Conservation (phyloP, 2,113 vertebrate genomes). For the Bombycilla garrulus region DNA sequence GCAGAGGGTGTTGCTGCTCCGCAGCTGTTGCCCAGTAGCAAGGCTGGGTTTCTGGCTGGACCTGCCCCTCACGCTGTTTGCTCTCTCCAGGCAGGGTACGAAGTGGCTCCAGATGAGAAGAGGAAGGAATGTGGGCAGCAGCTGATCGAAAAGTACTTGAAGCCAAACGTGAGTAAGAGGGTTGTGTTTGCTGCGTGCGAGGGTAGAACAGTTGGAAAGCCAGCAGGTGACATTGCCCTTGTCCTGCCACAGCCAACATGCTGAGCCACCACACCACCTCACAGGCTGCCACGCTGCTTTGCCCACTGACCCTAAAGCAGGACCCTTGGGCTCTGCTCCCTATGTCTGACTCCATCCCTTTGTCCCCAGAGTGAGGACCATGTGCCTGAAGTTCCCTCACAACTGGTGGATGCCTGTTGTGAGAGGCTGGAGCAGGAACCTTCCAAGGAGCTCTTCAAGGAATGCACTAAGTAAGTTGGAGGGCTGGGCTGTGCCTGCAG, state of each 20-base stretch:
- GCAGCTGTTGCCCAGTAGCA: background rate
- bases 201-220: background rate
- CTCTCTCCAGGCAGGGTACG: conserved; percentile 86
- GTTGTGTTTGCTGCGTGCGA: background rate
- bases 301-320: background rate
- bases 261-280: background rate
- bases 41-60: background rate
- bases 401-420: conserved; percentile 82
- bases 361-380: conserved; percentile 84
- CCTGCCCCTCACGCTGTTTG: background rate
- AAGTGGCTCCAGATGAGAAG: conserved; percentile 94
- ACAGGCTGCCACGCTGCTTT: background rate
- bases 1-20: background rate
- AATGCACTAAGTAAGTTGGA: conserved; percentile 88
- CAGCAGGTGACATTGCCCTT: background rate
- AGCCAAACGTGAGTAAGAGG: conserved; percentile 70
- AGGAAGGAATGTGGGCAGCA: conserved; percentile 87
- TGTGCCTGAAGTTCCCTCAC: conserved; percentile 85
- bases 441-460: conserved; percentile 95
- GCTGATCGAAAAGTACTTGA: conserved; percentile 87
- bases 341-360: background rate
- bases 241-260: background rate
- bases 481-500: background rate
- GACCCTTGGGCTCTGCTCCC: background rate
- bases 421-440: conserved; percentile 86